A percentile compares a stretch with the other conserved stretches of the same genome.
These are phyloP conservation scores for Rotaria socialis DNA, from an alignment of 2,888 invertebrate species.

Conservation along the genomic window DNA sequence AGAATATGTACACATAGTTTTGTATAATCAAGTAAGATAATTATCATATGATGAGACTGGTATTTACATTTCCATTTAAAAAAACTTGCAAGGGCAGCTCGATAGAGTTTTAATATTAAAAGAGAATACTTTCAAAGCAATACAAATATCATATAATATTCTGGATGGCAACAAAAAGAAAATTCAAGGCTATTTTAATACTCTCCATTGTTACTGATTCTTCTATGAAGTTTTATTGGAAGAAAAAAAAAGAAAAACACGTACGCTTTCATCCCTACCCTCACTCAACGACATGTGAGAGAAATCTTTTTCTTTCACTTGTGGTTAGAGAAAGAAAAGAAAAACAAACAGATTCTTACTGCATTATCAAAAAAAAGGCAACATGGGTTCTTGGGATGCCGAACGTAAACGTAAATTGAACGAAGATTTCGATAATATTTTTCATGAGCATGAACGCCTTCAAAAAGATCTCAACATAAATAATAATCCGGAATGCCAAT, in stretches of 20 bases:
- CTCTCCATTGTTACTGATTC: background rate
- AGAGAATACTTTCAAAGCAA: no score
- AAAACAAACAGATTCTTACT: background rate
- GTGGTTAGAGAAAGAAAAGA: background rate
- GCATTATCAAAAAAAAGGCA: background rate
- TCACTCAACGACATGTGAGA: background rate
- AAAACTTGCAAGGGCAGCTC: no score
- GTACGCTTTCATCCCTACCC: background rate
- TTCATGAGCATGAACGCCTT: background rate
- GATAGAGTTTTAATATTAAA: no score
- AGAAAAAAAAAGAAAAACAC: background rate
- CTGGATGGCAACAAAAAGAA: background rate
- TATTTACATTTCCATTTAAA: no score
- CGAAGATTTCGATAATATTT: background rate
- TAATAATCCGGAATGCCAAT: background rate
- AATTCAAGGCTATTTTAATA: background rate
- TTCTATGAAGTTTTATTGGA: background rate
- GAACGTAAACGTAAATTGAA: constrained; percentile 1
- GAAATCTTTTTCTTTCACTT: background rate
- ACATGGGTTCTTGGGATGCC: background rate
- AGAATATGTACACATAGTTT: no score
- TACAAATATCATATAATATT: no score
- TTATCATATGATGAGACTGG: no score
- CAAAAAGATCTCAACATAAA: background rate
- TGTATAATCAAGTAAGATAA: no score